These are phyloP conservation scores for Drosophila cognata DNA, from an alignment of 2,888 invertebrate genomes.

Conservation along the genomic window DNA sequence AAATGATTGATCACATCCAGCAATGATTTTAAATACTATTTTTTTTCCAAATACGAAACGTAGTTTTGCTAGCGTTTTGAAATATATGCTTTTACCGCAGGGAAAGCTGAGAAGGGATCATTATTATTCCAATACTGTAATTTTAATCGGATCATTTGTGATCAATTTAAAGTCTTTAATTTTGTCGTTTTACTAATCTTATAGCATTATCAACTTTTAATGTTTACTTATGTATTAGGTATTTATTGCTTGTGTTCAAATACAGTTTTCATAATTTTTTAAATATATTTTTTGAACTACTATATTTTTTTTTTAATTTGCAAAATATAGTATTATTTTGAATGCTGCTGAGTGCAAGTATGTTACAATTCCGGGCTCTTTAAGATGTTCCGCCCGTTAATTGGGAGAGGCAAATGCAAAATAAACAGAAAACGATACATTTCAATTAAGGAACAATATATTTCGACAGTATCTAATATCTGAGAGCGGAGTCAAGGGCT, in stretches of 20 bases:
- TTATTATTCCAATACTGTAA: neutral
- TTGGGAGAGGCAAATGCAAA: conserved; percentile 3
- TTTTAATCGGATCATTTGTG: neutral
- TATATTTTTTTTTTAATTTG: neutral
- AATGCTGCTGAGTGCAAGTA: neutral
- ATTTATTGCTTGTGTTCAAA: neutral
- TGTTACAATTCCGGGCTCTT: neutral
- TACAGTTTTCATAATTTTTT: neutral
- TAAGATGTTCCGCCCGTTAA: conserved; percentile 2
- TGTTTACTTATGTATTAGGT: neutral
- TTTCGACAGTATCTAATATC: conserved; percentile 2
- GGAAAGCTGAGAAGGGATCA: neutral
- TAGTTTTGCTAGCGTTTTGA: neutral
- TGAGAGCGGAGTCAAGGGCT: neutral
- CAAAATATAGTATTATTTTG: neutral
- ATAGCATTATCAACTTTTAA: neutral
- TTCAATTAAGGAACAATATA: conserved; percentile 3
- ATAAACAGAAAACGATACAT: conserved; percentile 11
- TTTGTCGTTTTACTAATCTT: neutral
- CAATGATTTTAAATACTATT: neutral
- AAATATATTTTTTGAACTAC: neutral
- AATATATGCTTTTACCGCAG: neutral
- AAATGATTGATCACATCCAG: neutral
- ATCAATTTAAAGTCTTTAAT: neutral
- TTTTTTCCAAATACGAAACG: neutral